Percentiles rank a stretch among this genome's conserved stretches.
Conservation (phyloP, 2,113 vertebrate genomes). For the Semnornis frantzii region DNA sequence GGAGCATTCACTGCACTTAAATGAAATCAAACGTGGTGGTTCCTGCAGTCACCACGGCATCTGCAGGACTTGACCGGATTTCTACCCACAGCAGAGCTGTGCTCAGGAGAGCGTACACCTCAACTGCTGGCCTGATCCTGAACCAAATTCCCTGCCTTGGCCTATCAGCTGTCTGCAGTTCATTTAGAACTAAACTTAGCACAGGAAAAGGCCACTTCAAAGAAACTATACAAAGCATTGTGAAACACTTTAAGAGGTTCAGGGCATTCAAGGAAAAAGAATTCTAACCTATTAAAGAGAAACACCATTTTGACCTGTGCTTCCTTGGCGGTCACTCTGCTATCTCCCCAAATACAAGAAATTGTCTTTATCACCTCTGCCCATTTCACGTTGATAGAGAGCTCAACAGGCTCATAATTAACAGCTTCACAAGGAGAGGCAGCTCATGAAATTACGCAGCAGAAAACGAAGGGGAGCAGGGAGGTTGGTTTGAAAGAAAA, state of each 20-base stretch:
- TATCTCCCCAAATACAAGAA: background rate
- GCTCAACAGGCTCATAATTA: background rate
- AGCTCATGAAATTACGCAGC: background rate
- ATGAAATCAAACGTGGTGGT: rapidly evolving
- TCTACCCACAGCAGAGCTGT: rapidly evolving
- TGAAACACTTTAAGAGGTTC: conserved; percentile 14
- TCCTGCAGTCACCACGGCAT: rapidly evolving
- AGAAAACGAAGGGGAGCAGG: background rate
- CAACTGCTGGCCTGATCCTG: background rate
- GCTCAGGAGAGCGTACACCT: rapidly evolving
- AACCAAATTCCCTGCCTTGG: background rate
- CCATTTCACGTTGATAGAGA: background rate
- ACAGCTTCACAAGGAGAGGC: background rate
- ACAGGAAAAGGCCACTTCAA: conserved; percentile 57
- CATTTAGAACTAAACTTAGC: conserved; percentile 1
- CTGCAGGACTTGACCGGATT: background rate
- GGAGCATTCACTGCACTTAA: background rate
- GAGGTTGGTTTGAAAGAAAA: conserved; percentile 3
- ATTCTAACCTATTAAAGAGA: background rate
- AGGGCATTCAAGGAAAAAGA: conserved; percentile 9
- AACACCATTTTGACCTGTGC: background rate
- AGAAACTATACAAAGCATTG: background rate
- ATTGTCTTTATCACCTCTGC: background rate
- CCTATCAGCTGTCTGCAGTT: background rate
- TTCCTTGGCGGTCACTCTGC: background rate